These are phyloP conservation scores for Mirounga angustirostris DNA, from an alignment of 2,113 vertebrate genomes.

Conservation along the genomic window DNA sequence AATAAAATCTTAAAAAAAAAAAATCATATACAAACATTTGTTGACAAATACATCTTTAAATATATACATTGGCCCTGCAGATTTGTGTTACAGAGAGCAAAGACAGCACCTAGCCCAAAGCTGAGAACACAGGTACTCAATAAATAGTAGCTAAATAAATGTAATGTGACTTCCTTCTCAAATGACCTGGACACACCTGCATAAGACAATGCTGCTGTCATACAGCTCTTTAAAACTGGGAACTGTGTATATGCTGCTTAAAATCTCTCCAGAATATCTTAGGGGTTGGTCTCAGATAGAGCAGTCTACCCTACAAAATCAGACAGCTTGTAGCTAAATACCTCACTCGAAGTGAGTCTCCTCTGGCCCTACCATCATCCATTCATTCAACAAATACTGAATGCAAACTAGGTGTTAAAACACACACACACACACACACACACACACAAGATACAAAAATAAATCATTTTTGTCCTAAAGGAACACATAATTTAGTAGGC, in stretches of 20 bases:
- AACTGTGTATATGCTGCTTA: neutral
- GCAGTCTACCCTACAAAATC: neutral
- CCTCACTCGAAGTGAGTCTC: neutral
- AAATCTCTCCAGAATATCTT: neutral
- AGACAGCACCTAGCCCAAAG: neutral
- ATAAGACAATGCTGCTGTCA: neutral
- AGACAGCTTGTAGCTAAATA: neutral
- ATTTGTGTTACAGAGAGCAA: neutral
- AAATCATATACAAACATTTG: neutral
- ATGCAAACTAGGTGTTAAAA: neutral
- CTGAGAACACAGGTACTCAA: neutral
- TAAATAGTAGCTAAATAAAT: neutral
- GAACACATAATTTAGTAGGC: neutral
- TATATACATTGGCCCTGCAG: neutral
- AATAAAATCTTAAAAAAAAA: no score
- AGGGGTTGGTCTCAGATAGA: neutral
- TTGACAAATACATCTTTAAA: neutral
- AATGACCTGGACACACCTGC: neutral
- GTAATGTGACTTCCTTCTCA: neutral
- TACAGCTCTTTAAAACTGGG: neutral
- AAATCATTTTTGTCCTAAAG: neutral
- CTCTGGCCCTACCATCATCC: neutral
- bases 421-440: neutral
- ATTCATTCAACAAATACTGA: slow-evolving; percentile 4
- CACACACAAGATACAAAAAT: neutral